Evolutionary conservation across 2,888 invertebrate genomes (phyloP).

Genomic region (Apamea sordens): DNA sequence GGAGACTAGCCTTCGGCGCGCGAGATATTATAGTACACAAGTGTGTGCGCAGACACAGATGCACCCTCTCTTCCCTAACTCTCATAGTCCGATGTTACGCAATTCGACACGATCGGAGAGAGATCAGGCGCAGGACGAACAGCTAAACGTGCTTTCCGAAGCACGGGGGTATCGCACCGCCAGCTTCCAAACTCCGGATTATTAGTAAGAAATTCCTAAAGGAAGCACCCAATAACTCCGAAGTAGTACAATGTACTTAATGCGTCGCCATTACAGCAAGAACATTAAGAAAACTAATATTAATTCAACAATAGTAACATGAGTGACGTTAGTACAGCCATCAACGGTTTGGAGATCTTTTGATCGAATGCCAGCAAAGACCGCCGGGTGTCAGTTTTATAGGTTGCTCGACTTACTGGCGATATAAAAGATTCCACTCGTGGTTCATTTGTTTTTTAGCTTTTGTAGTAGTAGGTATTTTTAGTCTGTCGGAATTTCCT

Average conservation of each 20-base stretch:
- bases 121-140: too few species aligned
- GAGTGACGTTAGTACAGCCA: slow-evolving; percentile 77
- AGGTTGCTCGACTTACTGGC: slow-evolving; percentile 66
- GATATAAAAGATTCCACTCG: slow-evolving; percentile 60
- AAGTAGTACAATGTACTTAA: slow-evolving; percentile 24
- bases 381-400: slow-evolving; percentile 74
- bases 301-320: slow-evolving; percentile 67
- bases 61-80: too few species aligned
- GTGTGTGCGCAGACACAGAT: too few species aligned
- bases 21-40: too few species aligned
- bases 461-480: slow-evolving; percentile 29
- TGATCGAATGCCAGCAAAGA: slow-evolving; percentile 80
- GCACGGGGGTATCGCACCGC: too few species aligned
- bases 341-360: slow-evolving; percentile 77
- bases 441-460: slow-evolving; percentile 36
- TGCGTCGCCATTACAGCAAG: slow-evolving; percentile 41
- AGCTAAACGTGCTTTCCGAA: too few species aligned
- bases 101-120: too few species aligned
- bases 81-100: too few species aligned
- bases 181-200: too few species aligned
- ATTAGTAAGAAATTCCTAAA: too few species aligned
- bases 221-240: too few species aligned
- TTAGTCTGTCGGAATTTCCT: slow-evolving; percentile 1
- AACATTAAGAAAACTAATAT: slow-evolving; percentile 63
- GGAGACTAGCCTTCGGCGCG: too few species aligned